Conservation (phyloP, 1,140 invertebrate genomes). For the Cydia amplana region DNA sequence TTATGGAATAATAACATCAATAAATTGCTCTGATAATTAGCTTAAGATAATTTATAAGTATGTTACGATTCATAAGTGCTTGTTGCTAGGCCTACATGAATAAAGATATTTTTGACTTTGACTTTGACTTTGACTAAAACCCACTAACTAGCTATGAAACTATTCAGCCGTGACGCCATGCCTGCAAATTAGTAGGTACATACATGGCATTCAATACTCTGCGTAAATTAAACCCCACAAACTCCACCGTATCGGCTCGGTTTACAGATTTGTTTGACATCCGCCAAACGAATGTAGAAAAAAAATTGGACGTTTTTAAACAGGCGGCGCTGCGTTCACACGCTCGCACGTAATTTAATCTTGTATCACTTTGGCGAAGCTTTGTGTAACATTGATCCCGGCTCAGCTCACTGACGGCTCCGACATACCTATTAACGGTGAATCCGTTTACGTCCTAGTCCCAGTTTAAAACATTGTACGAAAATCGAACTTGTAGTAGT, state of each 20-base stretch:
- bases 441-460: neutral
- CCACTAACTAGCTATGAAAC: neutral
- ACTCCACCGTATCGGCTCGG: conserved; percentile 62
- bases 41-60: too few relatives aligned
- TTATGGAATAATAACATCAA: too few relatives aligned
- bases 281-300: conserved; percentile 62
- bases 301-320: conserved; percentile 55
- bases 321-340: conserved; percentile 42
- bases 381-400: conserved; percentile 53
- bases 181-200: conserved; percentile 7
- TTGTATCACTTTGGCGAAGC: conserved; percentile 64
- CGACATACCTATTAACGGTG: neutral
- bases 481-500: conserved; percentile 35
- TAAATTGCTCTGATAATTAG: too few relatives aligned
- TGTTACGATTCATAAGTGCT: too few relatives aligned
- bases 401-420: conserved; percentile 14
- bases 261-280: conserved; percentile 71
- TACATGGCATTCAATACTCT: conserved; percentile 9
- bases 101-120: too few relatives aligned
- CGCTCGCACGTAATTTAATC: conserved; percentile 64
- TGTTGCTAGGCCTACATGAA: too few relatives aligned
- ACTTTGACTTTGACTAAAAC: too few relatives aligned
- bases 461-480: conserved; percentile 24
- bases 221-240: conserved; percentile 51
- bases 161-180: neutral